A percentile compares a stretch with the other conserved stretches of the same genome.
Conservation (phyloP, 2,113 vertebrate genomes). For the Cyrtonyx montezumae region DNA sequence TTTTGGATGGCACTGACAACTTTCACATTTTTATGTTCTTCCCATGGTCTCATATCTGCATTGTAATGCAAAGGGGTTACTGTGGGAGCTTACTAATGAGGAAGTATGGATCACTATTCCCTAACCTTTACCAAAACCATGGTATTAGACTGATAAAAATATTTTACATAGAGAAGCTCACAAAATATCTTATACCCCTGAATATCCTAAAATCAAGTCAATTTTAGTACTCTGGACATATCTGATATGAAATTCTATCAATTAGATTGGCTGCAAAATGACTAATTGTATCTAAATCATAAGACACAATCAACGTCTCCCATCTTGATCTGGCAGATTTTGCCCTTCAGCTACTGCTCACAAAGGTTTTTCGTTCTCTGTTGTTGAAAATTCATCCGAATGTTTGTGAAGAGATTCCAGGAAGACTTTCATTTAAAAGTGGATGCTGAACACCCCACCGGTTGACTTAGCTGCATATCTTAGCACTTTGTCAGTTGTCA, state of each 20-base stretch:
- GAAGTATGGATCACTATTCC: background rate
- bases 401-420: background rate
- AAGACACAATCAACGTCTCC: background rate
- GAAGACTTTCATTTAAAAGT: background rate
- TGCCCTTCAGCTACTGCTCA: background rate
- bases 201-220: background rate
- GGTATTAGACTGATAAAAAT: background rate
- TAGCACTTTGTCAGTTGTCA: background rate
- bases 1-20: background rate
- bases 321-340: background rate
- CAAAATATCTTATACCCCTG: background rate
- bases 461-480: background rate
- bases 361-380: background rate
- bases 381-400: background rate
- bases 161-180: no score
- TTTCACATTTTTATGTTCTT: background rate
- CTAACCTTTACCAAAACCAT: background rate
- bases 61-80: background rate
- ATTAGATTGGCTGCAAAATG: background rate
- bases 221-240: background rate
- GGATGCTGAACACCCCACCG: background rate
- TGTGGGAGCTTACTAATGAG: background rate
- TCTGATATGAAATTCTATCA: background rate
- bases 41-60: background rate
- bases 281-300: background rate